Base-by-base conservation (phyloP, 2,113 vertebrate genomes). In the Rhinopomastus cyanomelas region DNA sequence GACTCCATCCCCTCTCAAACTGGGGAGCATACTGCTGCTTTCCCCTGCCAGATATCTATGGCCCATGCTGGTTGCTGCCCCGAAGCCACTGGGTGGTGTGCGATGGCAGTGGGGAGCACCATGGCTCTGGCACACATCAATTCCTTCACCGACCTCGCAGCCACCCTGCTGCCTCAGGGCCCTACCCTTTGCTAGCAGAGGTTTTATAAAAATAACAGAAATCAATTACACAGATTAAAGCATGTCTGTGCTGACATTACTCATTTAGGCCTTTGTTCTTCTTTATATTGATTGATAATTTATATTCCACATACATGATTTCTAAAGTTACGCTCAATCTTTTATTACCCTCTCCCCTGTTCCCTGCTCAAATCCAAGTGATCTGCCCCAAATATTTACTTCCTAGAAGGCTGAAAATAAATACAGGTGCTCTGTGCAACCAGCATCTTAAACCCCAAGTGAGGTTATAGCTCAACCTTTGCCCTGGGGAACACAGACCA, bases 61-160 rank as follows among this genome's bases (percentile, higher is more conserved):
- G 42, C 18, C 27, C 12, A 10, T 7, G 4, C 36, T 14, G 32
- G 17, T 1, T 9, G 1, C 27, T 55, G 52, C 25, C 66, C 42
- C 5, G 44, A 68, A 74, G 34, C 29, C 19, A 2, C 68, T 7
- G 12, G 4, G 14, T 1, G 3, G 36, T 21, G 10, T 15, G 22
- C 0, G 0, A 32, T 2, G 39, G 32, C 23, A 15, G 22, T 0
- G 7, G 21, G 36, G 32, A 67, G 6, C 48, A 30, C 27, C 21
- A 5, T 0, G 1, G 12, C 55, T 60, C 53, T 34, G 57, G 61
- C 21, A 27, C 10, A 32, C 1, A 0, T 6, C 4, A 17, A 27
- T 37, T 18, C 62, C n/a, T 8, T 22, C 15, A 5, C 20, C 0
- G 1, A 29, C 46, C 34, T 30, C 1, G 0, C 49, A 39, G 56